Conservation (phyloP, 2,888 invertebrate genomes). For the Oscheius onirici region DNA sequence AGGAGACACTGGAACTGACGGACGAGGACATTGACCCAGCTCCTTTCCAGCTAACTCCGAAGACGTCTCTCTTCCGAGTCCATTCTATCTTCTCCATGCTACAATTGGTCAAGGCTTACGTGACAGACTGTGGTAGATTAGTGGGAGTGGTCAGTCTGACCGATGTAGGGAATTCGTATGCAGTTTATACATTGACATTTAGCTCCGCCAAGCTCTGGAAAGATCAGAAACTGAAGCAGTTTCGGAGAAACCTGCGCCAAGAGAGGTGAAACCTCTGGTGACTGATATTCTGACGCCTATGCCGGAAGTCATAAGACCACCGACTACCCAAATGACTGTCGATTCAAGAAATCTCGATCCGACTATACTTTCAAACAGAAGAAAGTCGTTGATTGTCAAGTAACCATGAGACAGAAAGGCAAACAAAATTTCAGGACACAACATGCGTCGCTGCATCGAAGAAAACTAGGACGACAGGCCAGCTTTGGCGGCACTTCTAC, state of each 20-base stretch:
- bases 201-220: constrained; percentile 55
- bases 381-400: no score
- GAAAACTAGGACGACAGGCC: no score
- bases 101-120: constrained; percentile 66
- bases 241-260: neutral
- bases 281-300: constrained; percentile 66
- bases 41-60: constrained; percentile 67
- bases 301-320: constrained; percentile 50
- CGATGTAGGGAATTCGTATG: constrained; percentile 48
- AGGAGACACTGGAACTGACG: constrained; percentile 51
- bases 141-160: constrained; percentile 69
- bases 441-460: no score
- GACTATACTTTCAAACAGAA: neutral
- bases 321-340: neutral
- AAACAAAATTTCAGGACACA: no score
- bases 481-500: no score
- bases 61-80: constrained; percentile 66
- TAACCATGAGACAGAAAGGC: no score
- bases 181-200: neutral
- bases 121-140: constrained; percentile 68
- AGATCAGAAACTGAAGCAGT: constrained; percentile 30
- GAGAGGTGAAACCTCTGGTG: constrained; percentile 7
- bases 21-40: constrained; percentile 67
- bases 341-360: neutral
- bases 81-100: constrained; percentile 70